Evolutionary conservation across 2,888 invertebrate genomes (phyloP).

Genomic region (Leptinotarsa rubiginosa): DNA sequence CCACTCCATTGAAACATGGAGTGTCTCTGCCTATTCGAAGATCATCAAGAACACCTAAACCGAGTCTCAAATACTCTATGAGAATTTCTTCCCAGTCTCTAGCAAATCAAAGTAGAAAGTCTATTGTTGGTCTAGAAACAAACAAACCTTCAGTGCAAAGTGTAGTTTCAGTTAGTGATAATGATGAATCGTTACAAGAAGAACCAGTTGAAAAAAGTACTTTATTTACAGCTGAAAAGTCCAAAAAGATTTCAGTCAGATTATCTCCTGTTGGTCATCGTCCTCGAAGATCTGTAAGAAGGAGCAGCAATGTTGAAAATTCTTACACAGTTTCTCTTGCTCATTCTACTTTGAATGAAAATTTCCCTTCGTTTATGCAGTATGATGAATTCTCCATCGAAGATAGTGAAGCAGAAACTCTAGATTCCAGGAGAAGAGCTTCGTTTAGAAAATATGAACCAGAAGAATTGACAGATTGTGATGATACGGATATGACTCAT

Average conservation of each 20-base stretch:
- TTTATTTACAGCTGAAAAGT: neutral
- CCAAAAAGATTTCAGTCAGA: neutral
- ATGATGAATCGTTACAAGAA: slow-evolving; percentile 1
- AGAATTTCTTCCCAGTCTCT: neutral
- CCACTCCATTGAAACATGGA: slow-evolving; percentile 1
- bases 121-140: neutral
- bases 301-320: slow-evolving; percentile 1
- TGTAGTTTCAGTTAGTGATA: neutral
- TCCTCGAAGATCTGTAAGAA: slow-evolving; percentile 20
- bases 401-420: slow-evolving; percentile 10
- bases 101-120: neutral
- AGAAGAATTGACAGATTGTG: neutral
- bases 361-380: slow-evolving; percentile 2
- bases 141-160: neutral
- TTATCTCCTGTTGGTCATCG: neutral
- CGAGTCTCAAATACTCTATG: slow-evolving; percentile 15
- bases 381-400: neutral
- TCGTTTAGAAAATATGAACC: neutral
- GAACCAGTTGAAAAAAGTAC: neutral
- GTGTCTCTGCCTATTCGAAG: neutral
- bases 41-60: slow-evolving; percentile 25
- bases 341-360: slow-evolving; percentile 14
- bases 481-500: neutral
- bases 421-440: neutral
- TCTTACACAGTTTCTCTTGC: neutral